These are phyloP conservation scores for Amia ocellicauda DNA, from an alignment of 2,113 vertebrate genomes.

Conservation along the genomic window DNA sequence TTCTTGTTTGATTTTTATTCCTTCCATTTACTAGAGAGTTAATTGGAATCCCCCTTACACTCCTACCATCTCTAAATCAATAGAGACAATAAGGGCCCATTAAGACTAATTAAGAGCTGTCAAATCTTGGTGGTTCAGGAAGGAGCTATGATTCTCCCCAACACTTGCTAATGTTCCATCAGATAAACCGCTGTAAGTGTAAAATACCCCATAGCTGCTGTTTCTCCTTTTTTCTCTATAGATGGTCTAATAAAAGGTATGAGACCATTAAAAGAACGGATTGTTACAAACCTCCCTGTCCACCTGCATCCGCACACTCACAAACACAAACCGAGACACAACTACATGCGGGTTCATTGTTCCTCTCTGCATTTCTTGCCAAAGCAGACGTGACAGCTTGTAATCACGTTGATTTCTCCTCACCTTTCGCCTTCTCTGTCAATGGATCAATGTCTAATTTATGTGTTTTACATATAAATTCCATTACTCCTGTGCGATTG, in stretches of 20 bases:
- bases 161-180: no score
- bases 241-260: no score
- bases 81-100: neutral
- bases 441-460: neutral
- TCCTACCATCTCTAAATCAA: no score
- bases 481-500: neutral
- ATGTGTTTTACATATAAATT: neutral
- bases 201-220: no score
- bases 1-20: no score
- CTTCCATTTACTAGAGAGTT: no score
- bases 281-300: conserved; percentile 16
- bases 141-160: no score
- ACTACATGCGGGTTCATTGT: conserved; percentile 18
- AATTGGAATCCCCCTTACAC: no score
- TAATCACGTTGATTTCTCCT: conserved; percentile 32
- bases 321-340: neutral
- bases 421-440: neutral
- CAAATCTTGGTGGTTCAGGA: neutral
- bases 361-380: no score
- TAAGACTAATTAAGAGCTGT: neutral
- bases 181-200: no score
- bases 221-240: no score
- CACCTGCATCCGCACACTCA: conserved; percentile 26
- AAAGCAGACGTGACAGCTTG: conserved; percentile 19
- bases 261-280: no score